A percentile compares a stretch with the other conserved stretches of the same genome.
phyloP scores from a whole-genome alignment of 1,140 invertebrate species.

The Capitella teleta region DNA sequence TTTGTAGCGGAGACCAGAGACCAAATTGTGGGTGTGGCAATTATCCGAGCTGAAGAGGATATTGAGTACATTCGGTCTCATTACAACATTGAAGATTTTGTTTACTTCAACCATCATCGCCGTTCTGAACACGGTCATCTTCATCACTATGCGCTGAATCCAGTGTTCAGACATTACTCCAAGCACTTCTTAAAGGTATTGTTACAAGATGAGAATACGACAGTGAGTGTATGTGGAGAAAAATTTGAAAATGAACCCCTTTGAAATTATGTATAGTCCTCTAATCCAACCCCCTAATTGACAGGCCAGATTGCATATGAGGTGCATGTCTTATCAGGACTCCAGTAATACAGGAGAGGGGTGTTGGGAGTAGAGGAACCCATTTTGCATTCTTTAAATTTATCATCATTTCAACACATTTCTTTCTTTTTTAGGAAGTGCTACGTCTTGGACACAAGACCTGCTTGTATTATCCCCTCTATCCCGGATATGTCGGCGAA shows the following conservation, averaged over 20 bases:
- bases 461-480: slow-evolving; percentile 40
- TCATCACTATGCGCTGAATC: slow-evolving; percentile 47
- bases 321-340: too few relatives aligned
- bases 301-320: too few relatives aligned
- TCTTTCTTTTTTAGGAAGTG: slow-evolving; percentile 25
- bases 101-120: slow-evolving; percentile 42
- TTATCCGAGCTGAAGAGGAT: slow-evolving; percentile 43
- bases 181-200: slow-evolving; percentile 50
- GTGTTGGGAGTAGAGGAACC: too few relatives aligned
- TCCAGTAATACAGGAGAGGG: too few relatives aligned
- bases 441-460: slow-evolving; percentile 36
- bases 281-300: too few relatives aligned
- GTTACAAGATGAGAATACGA: too few relatives aligned
- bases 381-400: too few relatives aligned
- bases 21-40: slow-evolving; percentile 36
- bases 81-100: slow-evolving; percentile 48
- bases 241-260: too few relatives aligned
- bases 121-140: slow-evolving; percentile 44
- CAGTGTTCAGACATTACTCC: slow-evolving; percentile 48
- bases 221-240: too few relatives aligned
- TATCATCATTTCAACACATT: not conserved
- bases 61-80: slow-evolving; percentile 43
- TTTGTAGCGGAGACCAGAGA: slow-evolving; percentile 42
- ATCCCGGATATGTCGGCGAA: slow-evolving; percentile 20
- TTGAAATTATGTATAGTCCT: too few relatives aligned